These are phyloP conservation scores for Drosophila nikananu DNA, from an alignment of 1,140 invertebrate genomes.

Conservation along the genomic window DNA sequence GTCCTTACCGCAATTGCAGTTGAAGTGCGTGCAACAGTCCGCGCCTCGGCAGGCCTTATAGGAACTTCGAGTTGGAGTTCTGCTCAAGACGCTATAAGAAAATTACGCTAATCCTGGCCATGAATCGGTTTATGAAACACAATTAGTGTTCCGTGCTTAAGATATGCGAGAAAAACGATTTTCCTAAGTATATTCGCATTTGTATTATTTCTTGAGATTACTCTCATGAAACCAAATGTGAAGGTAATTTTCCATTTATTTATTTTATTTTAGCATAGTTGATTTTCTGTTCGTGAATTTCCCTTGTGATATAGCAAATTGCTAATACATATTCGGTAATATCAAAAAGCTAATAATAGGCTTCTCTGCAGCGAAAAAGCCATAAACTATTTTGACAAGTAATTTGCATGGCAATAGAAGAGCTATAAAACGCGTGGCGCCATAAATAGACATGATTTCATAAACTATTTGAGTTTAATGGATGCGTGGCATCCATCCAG, in stretches of 20 bases:
- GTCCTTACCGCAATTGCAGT: slow-evolving; percentile 57
- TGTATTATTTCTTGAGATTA: not conserved
- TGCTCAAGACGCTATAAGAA: slow-evolving; percentile 29
- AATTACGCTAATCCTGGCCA: slow-evolving; percentile 11
- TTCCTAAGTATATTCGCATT: not conserved
- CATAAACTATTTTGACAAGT: slow-evolving; percentile 32
- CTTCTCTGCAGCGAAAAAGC: not conserved
- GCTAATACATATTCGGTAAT: not conserved
- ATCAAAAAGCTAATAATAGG: not conserved
- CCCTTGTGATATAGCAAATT: not conserved
- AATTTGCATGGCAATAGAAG: slow-evolving; percentile 35
- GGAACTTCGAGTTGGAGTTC: slow-evolving; percentile 2
- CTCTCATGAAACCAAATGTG: not conserved
- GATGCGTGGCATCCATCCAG: slow-evolving; percentile 3
- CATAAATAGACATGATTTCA: slow-evolving; percentile 52
- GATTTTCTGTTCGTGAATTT: not conserved
- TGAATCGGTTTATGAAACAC: slow-evolving; percentile 15
- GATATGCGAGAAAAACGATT: not conserved
- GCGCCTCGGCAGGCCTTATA: slow-evolving; percentile 48
- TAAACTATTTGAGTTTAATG: slow-evolving; percentile 45
- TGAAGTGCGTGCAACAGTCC: slow-evolving; percentile 74
- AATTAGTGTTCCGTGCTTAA: not conserved
- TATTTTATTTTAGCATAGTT: not conserved
- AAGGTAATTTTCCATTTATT: not conserved
- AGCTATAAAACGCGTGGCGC: slow-evolving; percentile 28